Conservation (phyloP, 2,113 vertebrate species). For the Solea solea region DNA sequence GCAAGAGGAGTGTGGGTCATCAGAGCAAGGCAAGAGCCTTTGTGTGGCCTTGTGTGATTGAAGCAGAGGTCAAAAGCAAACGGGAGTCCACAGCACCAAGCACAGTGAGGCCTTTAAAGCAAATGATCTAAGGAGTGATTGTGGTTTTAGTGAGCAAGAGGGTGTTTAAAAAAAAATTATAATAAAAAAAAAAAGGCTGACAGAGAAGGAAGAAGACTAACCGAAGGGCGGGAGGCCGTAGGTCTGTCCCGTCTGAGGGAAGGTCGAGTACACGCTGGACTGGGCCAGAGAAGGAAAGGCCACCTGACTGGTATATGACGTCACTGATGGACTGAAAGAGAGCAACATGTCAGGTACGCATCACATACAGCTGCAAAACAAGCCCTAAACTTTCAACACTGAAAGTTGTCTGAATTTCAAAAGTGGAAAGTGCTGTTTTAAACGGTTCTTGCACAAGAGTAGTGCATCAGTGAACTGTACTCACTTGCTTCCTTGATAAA, state of each 20-base stretch:
- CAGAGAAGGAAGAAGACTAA: constrained; percentile 70
- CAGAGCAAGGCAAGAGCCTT: constrained; percentile 33
- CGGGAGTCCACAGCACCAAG: constrained; percentile 47
- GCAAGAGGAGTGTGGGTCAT: constrained; percentile 17
- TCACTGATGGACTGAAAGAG: constrained; percentile 81
- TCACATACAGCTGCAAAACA: too few relatives aligned
- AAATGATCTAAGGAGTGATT: constrained; percentile 31
- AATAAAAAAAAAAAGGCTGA: neutral
- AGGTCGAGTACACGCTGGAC: constrained; percentile 89
- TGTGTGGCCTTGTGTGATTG: constrained; percentile 24
- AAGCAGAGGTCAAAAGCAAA: constrained; percentile 49
- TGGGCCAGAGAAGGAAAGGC: constrained; percentile 90
- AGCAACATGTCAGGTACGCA: neutral
- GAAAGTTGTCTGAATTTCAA: too few relatives aligned
- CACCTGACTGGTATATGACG: constrained; percentile 87
- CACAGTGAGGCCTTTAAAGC: constrained; percentile 49
- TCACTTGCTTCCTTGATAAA: constrained; percentile 82
- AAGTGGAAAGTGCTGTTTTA: too few relatives aligned
- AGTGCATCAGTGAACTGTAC: constrained; percentile 25
- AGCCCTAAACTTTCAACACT: too few relatives aligned
- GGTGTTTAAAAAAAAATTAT: constrained; percentile 2
- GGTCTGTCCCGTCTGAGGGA: constrained; percentile 91
- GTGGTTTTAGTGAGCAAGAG: constrained; percentile 50
- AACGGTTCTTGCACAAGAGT: too few relatives aligned
- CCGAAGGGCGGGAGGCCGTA: constrained; percentile 98